Evolutionary conservation across 1,140 invertebrate genomes (phyloP), one percentile per base, ranked within the genome.

Genomic region (Oryctes rhinoceros): DNA sequence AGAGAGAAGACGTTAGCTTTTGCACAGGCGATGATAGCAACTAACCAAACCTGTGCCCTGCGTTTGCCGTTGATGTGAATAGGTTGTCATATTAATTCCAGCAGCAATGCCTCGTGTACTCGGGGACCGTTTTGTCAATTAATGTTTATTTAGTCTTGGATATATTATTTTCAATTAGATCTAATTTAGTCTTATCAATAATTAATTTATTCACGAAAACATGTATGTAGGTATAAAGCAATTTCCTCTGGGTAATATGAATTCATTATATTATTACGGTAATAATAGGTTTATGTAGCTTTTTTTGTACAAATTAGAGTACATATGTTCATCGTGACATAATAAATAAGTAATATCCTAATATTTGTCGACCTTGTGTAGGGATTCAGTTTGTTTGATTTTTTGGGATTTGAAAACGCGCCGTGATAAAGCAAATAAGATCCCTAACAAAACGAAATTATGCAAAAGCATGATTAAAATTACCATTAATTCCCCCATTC

Each of bases 81-180:
- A 67, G 65, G 20, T 67, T 67, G 65, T 67, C 65, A 67, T 67
- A 67, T 67, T 67, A 67, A 67, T 30, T 67, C 49, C n/a, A 18
- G 13, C 49, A 18, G 13, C 11, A 53, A 53, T 53, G 49, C 13
- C 49, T 53, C 49, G 11, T 13, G n/a, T 53, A 53, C n/a, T 53
- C 49, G 49, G 49, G 13, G 49, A 53, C 49, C 49, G 4, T 53
- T 53, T 53, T 53, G 49, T 53, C 49, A 53, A 53, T 53, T 53
- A 53, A 10, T 53, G 49, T 53, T 53, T 53, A 53, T 53, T 53
- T 53, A 53, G 49, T 18, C n/a, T 53, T 53, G 49, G 13, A 53
- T 18, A 18, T 53, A 53, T 53, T 53, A 53, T 53, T 53, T 53
- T 53, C 49, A 53, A 53, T 53, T 13, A 53, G 9, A 53, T 53